phyloP scores from a whole-genome alignment of 2,888 invertebrate species.

The Adela reaumurella region DNA sequence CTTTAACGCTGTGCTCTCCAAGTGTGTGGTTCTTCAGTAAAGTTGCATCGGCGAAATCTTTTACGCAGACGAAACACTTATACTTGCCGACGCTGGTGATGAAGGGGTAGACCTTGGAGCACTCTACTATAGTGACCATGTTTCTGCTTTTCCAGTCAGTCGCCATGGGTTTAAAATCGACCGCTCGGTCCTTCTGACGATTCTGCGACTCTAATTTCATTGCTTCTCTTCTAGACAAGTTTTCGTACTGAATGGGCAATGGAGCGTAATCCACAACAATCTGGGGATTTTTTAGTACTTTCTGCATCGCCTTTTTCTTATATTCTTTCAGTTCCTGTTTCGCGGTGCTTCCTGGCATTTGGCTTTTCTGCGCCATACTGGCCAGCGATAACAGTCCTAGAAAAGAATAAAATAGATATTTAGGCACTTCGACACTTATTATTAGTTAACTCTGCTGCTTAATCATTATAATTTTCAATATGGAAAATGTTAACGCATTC shows the following conservation, averaged over 20 bases:
- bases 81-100: constrained; percentile 44
- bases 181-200: neutral
- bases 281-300: no score
- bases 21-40: constrained; percentile 33
- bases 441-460: no score
- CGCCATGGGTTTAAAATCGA: no score
- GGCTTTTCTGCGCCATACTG: neutral
- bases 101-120: constrained; percentile 42
- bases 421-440: neutral
- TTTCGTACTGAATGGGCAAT: neutral
- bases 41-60: constrained; percentile 33
- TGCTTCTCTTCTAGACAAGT: neutral
- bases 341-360: neutral
- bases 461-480: no score
- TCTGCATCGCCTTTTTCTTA: no score
- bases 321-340: no score
- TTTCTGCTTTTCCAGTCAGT: constrained; percentile 15
- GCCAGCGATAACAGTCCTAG: neutral
- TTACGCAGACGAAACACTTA: constrained; percentile 43
- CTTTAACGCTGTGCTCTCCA: constrained; percentile 29
- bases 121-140: constrained; percentile 37
- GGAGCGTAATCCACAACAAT: no score
- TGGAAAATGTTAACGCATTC: no score
- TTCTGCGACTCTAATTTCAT: neutral
- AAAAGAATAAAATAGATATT: neutral